Conservation (phyloP, 1,140 invertebrate species). For the Drosophila aff. region DNA sequence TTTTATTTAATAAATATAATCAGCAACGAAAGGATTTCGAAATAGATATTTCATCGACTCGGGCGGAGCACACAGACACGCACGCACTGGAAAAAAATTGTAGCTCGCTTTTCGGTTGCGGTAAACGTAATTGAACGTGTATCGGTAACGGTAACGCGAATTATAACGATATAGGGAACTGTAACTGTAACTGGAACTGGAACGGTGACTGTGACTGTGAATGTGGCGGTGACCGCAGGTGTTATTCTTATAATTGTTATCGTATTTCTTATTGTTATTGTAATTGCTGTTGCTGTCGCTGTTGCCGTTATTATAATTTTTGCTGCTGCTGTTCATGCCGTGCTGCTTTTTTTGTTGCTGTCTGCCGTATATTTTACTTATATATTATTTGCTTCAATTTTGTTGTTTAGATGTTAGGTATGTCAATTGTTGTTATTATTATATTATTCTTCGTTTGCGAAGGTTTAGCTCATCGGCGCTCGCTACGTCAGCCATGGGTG, state of each 20-base stretch:
- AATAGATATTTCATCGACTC: conserved; percentile 25
- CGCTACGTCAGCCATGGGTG: conserved; percentile 84
- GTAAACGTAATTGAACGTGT: conserved; percentile 22
- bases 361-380: conserved; percentile 2
- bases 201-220: neutral
- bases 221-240: conserved; percentile 13
- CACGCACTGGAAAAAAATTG: conserved; percentile 72
- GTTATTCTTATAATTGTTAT: conserved; percentile 16
- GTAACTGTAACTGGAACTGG: neutral
- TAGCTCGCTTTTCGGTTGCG: conserved; percentile 25
- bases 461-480: conserved; percentile 63
- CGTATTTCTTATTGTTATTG: conserved; percentile 19
- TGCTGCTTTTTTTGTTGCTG: conserved; percentile 12
- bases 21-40: conserved; percentile 12
- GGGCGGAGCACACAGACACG: conserved; percentile 31
- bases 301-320: conserved; percentile 21
- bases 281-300: conserved; percentile 25
- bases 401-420: conserved; percentile 4
- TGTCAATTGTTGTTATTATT: conserved; percentile 24
- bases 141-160: conserved; percentile 22
- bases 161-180: conserved; percentile 5
- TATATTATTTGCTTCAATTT: conserved; percentile 12
- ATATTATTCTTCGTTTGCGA: conserved; percentile 53
- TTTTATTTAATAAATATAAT: conserved; percentile 16
- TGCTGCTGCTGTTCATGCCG: conserved; percentile 30